These are phyloP conservation scores for Phycodurus eques DNA, from an alignment of 2,113 vertebrate genomes.

Conservation along the genomic window DNA sequence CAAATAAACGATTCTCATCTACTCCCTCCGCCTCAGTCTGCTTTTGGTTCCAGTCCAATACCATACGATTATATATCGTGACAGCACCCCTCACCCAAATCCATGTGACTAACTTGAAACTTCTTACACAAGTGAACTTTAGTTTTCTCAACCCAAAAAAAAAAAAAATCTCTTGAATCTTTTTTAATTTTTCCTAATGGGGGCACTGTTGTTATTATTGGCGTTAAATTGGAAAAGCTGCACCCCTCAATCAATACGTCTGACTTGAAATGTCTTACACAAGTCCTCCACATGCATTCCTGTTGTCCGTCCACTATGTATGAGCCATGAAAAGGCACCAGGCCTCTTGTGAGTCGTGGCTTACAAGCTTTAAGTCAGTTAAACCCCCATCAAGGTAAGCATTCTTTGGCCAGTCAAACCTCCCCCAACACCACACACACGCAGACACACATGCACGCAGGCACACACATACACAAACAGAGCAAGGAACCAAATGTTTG, in stretches of 20 bases:
- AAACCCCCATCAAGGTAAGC: conserved; percentile 40
- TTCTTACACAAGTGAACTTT: not conserved
- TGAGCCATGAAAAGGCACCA: conserved; percentile 8
- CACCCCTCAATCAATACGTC: not conserved
- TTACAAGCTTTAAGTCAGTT: conserved; percentile 28
- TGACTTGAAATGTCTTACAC: not conserved
- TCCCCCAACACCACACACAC: conserved; percentile 15
- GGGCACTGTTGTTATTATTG: no score
- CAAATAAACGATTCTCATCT: no score
- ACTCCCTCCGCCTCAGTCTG: no score
- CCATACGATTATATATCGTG: no score
- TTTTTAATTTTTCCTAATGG: no score
- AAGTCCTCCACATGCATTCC: not conserved
- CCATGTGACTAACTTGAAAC: not conserved
- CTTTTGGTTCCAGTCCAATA: no score
- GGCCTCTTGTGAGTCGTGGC: conserved; percentile 21
- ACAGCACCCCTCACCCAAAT: no score
- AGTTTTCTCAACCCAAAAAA: no score
- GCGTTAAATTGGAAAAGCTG: no score
- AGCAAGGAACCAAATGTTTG: conserved; percentile 15
- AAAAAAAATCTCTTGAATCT: no score
- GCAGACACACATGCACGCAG: not conserved
- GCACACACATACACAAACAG: conserved; percentile 3
- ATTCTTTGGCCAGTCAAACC: conserved; percentile 32
- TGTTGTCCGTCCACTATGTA: not conserved